These are phyloP conservation scores for Tapirus indicus DNA, from an alignment of 2,797 vertebrate species.

Conservation along the genomic window DNA sequence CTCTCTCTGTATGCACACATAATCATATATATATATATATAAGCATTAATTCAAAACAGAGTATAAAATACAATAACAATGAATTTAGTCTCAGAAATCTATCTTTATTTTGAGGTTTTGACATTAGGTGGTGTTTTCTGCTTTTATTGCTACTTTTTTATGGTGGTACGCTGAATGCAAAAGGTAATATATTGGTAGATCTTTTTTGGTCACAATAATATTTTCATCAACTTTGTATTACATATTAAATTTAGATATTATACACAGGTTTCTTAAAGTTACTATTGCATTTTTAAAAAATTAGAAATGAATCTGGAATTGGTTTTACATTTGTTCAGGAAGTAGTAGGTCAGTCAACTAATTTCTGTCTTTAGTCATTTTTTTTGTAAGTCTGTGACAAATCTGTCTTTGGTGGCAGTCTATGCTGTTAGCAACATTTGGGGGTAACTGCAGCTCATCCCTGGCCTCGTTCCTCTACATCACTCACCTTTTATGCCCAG, in stretches of 20 bases:
- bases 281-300: not conserved
- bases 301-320: not conserved
- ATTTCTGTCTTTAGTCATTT: not conserved
- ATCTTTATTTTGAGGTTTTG: not conserved
- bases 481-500: not conserved
- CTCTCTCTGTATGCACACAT: too few species aligned
- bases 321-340: not conserved
- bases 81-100: not conserved
- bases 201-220: not conserved
- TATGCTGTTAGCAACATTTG: not conserved
- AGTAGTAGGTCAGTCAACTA: not conserved
- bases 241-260: not conserved
- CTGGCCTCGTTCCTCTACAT: not conserved
- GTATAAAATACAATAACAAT: not conserved
- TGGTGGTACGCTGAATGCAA: not conserved
- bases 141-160: not conserved
- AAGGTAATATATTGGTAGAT: not conserved
- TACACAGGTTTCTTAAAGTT: not conserved
- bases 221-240: not conserved
- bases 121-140: not conserved
- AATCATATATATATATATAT: not conserved
- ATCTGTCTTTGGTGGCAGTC: not conserved
- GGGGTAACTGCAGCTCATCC: not conserved
- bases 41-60: not conserved
- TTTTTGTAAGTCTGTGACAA: not conserved